phyloP scores from a whole-genome alignment of 2,113 vertebrate species.

The Uria lomvia region DNA sequence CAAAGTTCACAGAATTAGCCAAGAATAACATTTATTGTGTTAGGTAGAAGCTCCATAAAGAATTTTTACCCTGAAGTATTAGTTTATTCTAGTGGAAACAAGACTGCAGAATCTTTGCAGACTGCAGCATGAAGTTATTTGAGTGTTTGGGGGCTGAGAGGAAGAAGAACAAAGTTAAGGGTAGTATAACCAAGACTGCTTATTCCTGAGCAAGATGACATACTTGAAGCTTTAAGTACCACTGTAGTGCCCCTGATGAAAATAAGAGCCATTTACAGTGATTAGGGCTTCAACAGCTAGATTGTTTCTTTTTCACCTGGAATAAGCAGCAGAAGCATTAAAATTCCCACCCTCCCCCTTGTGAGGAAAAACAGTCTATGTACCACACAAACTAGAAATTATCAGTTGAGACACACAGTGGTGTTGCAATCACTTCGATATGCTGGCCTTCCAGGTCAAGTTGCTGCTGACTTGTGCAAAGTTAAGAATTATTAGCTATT shows the following conservation, averaged over 20 bases:
- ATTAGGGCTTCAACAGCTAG: not conserved
- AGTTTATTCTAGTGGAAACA: not conserved
- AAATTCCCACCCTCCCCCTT: not conserved
- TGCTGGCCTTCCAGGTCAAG: not conserved
- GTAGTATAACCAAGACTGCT: not conserved
- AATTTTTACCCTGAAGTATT: not conserved
- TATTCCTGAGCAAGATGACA: not conserved
- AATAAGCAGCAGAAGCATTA: not conserved
- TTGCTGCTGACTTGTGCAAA: not conserved
- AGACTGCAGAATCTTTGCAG: not conserved
- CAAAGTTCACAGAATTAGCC: not conserved
- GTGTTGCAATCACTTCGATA: not conserved
- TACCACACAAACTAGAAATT: not conserved
- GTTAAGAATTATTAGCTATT: not conserved
- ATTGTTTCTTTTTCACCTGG: not conserved
- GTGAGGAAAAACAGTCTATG: not conserved
- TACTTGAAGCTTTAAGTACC: not conserved
- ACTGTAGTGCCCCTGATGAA: not conserved
- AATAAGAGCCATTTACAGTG: not conserved
- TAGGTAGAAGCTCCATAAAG: not conserved
- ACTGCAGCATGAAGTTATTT: not conserved
- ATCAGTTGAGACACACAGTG: accelerated
- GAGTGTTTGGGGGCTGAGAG: not conserved
- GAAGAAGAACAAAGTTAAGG: not conserved
- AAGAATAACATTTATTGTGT: not conserved